Conservation (phyloP, 2,888 invertebrate species). For the Plebejus anna region DNA sequence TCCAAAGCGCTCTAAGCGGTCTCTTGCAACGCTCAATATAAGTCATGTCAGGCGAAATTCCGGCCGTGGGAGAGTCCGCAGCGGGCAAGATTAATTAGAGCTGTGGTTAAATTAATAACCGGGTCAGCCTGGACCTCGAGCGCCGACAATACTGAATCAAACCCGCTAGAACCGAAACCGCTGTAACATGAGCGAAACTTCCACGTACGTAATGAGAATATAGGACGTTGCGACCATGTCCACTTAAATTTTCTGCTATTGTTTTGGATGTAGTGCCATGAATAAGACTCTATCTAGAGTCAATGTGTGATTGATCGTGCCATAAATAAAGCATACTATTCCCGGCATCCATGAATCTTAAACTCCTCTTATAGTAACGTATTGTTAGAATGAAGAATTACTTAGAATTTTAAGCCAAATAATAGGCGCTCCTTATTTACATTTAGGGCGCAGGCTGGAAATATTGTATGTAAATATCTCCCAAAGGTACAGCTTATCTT, state of each 20-base stretch:
- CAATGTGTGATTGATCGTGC: neutral
- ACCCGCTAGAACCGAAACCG: constrained; percentile 13
- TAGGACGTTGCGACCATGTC: neutral
- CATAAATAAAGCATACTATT: neutral
- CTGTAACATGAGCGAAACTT: neutral
- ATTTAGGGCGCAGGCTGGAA: constrained; percentile 1
- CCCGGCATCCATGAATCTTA: neutral
- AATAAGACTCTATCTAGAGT: neutral
- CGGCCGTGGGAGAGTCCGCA: constrained; percentile 62
- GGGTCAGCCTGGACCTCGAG: constrained; percentile 47
- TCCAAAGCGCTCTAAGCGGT: neutral
- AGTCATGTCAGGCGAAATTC: constrained; percentile 47
- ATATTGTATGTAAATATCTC: constrained; percentile 20
- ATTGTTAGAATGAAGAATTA: neutral
- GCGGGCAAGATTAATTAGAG: constrained; percentile 74
- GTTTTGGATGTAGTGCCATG: neutral
- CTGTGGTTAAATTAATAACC: constrained; percentile 72
- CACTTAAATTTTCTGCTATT: neutral
- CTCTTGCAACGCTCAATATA: constrained; percentile 35
- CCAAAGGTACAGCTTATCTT: constrained; percentile 18
- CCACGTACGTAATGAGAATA: neutral
- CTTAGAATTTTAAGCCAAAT: neutral
- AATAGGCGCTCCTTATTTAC: neutral
- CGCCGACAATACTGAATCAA: constrained; percentile 34
- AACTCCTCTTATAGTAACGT: neutral